Conservation (phyloP, 2,797 vertebrate species). For the Rhynchonycteris naso region DNA sequence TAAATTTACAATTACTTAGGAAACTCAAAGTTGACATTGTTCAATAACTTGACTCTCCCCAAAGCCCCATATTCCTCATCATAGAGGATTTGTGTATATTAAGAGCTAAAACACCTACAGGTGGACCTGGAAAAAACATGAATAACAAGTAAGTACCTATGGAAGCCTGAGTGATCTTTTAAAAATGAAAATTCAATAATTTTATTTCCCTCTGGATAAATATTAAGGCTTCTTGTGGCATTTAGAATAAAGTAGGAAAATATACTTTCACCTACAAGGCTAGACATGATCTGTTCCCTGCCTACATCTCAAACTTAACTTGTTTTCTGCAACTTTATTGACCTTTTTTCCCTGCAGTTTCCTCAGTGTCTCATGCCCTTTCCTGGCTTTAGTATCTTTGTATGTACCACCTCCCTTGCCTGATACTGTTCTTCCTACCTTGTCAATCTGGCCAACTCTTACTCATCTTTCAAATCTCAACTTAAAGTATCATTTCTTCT, state of each 20-base stretch:
- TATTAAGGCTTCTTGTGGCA: neutral
- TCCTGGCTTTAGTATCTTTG: neutral
- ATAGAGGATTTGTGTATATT: neutral
- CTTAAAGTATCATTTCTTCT: constrained; percentile 12
- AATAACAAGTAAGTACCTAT: neutral
- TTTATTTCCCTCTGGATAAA: neutral
- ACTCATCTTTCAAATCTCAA: neutral
- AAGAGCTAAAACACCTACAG: neutral
- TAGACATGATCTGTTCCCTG: neutral
- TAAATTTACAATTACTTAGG: constrained; percentile 70
- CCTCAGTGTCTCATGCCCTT: neutral
- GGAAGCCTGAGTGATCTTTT: neutral
- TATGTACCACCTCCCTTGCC: neutral
- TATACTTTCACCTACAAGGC: neutral
- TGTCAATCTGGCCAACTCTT: neutral
- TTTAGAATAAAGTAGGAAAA: neutral
- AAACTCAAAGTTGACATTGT: constrained; percentile 59
- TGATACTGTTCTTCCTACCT: neutral
- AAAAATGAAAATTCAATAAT: neutral
- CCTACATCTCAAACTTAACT: neutral
- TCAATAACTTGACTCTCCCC: constrained; percentile 53
- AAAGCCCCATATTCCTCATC: neutral
- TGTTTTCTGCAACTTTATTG: neutral
- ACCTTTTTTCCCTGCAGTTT: neutral
- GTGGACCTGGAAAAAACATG: neutral